phyloP scores from a whole-genome alignment of 2,888 invertebrate genomes.

The Pogonocherus hispidulus region DNA sequence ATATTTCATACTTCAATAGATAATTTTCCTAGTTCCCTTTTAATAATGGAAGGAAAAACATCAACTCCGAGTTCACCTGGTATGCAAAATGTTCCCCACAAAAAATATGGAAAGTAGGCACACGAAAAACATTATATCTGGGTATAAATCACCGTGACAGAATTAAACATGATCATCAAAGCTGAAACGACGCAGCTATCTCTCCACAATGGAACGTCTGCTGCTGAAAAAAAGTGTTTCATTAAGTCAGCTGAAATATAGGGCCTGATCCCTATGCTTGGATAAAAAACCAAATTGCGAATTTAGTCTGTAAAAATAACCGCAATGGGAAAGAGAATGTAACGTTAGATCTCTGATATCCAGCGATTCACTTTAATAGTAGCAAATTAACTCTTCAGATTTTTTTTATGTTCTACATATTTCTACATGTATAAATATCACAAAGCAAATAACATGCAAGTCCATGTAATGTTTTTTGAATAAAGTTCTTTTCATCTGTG shows the following conservation, averaged over 20 bases:
- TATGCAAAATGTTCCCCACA: too few relatives aligned
- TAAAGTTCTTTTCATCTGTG: too few relatives aligned
- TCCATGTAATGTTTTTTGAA: too few relatives aligned
- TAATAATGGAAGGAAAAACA: too few relatives aligned
- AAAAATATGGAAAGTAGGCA: background rate
- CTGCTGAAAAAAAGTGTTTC: constrained; percentile 4
- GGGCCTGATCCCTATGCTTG: background rate
- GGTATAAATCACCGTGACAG: constrained; percentile 11
- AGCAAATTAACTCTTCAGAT: background rate
- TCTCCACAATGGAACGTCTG: constrained; percentile 1
- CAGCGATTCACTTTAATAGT: background rate
- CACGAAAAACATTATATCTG: background rate
- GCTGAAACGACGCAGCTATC: background rate
- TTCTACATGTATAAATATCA: too few relatives aligned
- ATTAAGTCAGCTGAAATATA: constrained; percentile 14
- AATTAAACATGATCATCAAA: constrained; percentile 3
- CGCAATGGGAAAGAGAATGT: background rate
- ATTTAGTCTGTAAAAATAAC: background rate
- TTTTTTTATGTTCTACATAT: too few relatives aligned
- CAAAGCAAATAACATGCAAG: too few relatives aligned
- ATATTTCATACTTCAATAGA: too few relatives aligned
- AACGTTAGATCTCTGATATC: background rate
- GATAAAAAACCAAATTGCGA: background rate
- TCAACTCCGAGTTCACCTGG: too few relatives aligned
- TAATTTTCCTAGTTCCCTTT: too few relatives aligned